These are phyloP conservation scores for Carduelis carduelis DNA, from an alignment of 2,797 vertebrate species.

Conservation along the genomic window DNA sequence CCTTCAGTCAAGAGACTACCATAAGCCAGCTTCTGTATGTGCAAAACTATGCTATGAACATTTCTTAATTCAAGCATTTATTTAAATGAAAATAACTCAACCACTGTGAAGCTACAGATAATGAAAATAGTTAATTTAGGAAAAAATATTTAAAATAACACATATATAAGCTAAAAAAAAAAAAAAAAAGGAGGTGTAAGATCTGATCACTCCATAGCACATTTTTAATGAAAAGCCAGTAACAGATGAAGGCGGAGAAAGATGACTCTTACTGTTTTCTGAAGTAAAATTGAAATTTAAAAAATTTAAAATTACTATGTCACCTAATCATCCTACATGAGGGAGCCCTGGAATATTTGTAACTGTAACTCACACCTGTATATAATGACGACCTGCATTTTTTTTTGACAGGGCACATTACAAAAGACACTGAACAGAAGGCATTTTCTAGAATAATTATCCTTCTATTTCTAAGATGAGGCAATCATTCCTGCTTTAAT, in stretches of 20 bases:
- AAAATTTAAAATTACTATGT: not conserved
- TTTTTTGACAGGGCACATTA: not conserved
- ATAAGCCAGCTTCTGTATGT: not conserved
- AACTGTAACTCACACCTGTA: fast-evolving
- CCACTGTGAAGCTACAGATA: not conserved
- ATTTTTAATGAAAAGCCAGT: not conserved
- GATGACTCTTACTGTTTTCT: not conserved
- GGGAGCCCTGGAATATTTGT: not conserved
- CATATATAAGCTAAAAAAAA: not conserved
- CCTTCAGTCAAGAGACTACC: not conserved
- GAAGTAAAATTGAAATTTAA: not conserved
- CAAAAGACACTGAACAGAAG: not conserved
- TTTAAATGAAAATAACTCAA: not conserved
- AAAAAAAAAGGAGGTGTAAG: fast-evolving
- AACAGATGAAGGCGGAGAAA: not conserved
- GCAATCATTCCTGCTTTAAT: not conserved
- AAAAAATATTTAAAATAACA: not conserved
- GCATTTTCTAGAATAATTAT: slow-evolving; percentile 15
- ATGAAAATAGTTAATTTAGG: not conserved
- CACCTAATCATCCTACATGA: not conserved
- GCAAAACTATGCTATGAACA: not conserved
- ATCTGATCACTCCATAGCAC: not conserved
- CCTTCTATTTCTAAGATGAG: not conserved
- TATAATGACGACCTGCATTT: not conserved
- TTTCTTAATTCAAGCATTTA: not conserved